Conservation (phyloP, 64 coral and sea anemone species). For the Montipora capricornis region DNA sequence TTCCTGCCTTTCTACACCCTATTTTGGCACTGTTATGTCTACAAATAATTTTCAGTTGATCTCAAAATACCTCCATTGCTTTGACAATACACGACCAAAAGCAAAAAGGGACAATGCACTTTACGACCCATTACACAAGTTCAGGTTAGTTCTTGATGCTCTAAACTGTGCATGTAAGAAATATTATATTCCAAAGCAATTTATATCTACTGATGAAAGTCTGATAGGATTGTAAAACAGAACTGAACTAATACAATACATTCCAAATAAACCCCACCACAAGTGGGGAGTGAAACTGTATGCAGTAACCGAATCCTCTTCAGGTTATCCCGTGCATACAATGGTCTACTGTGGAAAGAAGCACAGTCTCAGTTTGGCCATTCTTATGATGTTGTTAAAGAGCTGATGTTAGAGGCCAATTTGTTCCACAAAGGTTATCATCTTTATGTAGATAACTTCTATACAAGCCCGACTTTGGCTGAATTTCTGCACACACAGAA, state of each 20-base stretch:
- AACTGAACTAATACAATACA: slow-evolving; percentile 59
- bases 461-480: slow-evolving; percentile 35
- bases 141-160: slow-evolving; percentile 60
- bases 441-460: slow-evolving; percentile 60
- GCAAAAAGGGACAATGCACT: slow-evolving; percentile 45
- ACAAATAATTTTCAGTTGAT: slow-evolving; percentile 69
- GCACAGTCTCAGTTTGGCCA: slow-evolving; percentile 27
- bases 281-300: slow-evolving; percentile 65
- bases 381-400: slow-evolving; percentile 46
- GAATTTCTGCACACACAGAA: slow-evolving; percentile 18
- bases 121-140: slow-evolving; percentile 55
- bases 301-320: slow-evolving; percentile 38
- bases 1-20: slow-evolving; percentile 34
- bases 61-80: slow-evolving; percentile 41
- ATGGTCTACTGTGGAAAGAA: slow-evolving; percentile 63
- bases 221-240: slow-evolving; percentile 65
- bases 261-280: slow-evolving; percentile 74
- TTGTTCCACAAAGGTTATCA: slow-evolving; percentile 51
- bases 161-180: slow-evolving; percentile 44
- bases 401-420: slow-evolving; percentile 9
- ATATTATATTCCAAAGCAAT: slow-evolving; percentile 32
- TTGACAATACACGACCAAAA: slow-evolving; percentile 39
- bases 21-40: slow-evolving; percentile 27
- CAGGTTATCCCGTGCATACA: slow-evolving; percentile 28
- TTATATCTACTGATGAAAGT: slow-evolving; percentile 63